Percentiles rank a stretch among this genome's conserved stretches.
Evolutionary conservation across 2,797 vertebrate species (phyloP).

Genomic region (Prionace glauca): DNA sequence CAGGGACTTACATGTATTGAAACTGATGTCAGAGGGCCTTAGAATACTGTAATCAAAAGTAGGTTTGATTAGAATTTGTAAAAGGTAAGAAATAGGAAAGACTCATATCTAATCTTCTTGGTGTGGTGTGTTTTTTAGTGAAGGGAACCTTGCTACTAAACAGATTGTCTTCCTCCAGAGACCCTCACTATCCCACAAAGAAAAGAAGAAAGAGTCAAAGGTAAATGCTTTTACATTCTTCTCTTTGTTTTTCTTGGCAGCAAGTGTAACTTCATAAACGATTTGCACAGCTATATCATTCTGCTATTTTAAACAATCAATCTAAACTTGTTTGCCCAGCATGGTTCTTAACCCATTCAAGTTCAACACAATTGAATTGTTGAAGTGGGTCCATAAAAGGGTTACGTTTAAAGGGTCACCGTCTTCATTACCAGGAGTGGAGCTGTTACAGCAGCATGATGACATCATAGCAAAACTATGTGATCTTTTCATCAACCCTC

Average conservation of each 20-base stretch:
- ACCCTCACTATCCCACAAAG: slow-evolving; percentile 77
- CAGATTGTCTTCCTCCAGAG: slow-evolving; percentile 98
- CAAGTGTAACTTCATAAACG: slow-evolving; percentile 41
- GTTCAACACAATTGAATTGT: neutral
- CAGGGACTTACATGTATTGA: neutral
- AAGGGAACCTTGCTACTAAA: slow-evolving; percentile 89
- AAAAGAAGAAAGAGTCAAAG: slow-evolving; percentile 85
- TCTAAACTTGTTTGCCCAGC: neutral
- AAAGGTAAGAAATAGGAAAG: slow-evolving; percentile 45
- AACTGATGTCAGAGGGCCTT: neutral
- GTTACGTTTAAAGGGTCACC: neutral
- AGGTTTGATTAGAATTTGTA: neutral
- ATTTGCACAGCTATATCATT: slow-evolving; percentile 39
- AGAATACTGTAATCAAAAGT: too few relatives aligned
- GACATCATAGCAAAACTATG: neutral
- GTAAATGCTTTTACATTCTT: slow-evolving; percentile 58
- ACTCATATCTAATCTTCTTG: slow-evolving; percentile 40
- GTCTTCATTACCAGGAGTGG: too few relatives aligned
- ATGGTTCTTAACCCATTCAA: neutral
- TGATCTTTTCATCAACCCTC: neutral
- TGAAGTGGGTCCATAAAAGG: neutral
- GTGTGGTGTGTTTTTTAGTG: slow-evolving; percentile 59
- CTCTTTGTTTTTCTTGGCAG: slow-evolving; percentile 42
- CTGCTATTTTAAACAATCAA: neutral
- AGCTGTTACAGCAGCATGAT: neutral